phyloP scores from a whole-genome alignment of 2,888 invertebrate genomes.

The Anticlea derivata region DNA sequence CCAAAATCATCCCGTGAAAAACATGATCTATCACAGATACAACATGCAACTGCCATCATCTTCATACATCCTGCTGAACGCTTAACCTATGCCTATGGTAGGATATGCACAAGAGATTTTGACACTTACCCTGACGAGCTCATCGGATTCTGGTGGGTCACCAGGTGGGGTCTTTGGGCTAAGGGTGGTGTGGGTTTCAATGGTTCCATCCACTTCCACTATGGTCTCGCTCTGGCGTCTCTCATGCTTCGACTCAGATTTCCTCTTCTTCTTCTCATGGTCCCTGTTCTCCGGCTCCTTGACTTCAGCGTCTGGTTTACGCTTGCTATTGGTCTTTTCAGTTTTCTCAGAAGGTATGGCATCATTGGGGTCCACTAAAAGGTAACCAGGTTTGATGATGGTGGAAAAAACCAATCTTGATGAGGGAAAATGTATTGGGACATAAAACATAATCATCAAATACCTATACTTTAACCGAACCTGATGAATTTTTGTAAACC shows the following conservation, averaged over 20 bases:
- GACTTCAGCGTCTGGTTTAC: conserved; percentile 59
- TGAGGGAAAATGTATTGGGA: too few relatives aligned
- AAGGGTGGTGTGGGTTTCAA: conserved; percentile 89
- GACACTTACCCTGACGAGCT: conserved; percentile 89
- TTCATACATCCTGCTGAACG: too few relatives aligned
- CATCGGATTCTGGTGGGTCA: conserved; percentile 96
- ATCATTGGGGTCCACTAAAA: conserved; percentile 73
- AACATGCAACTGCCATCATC: too few relatives aligned
- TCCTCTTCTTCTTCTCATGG: conserved; percentile 64
- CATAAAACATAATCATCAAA: too few relatives aligned
- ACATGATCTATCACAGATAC: too few relatives aligned
- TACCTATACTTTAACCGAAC: too few relatives aligned
- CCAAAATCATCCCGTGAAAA: too few relatives aligned
- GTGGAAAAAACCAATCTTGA: too few relatives aligned
- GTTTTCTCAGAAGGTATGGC: conserved; percentile 45
- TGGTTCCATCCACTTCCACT: conserved; percentile 87
- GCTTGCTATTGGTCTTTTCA: conserved; percentile 54
- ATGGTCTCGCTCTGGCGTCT: conserved; percentile 73
- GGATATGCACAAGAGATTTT: too few relatives aligned
- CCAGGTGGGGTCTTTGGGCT: conserved; percentile 92
- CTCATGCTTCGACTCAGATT: conserved; percentile 62
- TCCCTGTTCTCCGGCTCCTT: conserved; percentile 53
- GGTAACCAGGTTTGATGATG: neutral
- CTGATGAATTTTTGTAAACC: too few relatives aligned
- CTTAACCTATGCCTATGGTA: too few relatives aligned